phyloP scores from a whole-genome alignment of 1,140 invertebrate genomes.

The Trichogramma pretiosum region DNA sequence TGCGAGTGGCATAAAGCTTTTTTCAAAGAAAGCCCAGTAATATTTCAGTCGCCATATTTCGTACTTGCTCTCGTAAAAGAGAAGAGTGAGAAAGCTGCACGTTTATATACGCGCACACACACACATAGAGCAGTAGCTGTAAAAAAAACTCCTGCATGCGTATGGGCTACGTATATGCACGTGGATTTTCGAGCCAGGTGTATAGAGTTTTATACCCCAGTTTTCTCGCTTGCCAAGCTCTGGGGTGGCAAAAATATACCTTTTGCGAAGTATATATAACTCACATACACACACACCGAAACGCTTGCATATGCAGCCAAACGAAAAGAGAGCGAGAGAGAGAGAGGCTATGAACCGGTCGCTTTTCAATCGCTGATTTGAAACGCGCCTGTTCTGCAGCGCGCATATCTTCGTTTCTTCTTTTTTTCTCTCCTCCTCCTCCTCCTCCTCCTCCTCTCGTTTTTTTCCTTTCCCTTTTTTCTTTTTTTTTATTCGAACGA shows the following conservation, averaged over 20 bases:
- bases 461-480: not conserved
- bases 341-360: not conserved
- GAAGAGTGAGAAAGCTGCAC: too few species aligned
- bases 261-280: not conserved
- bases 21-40: constrained; percentile 18
- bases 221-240: constrained; percentile 6
- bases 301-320: not conserved
- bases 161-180: not conserved
- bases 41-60: constrained; percentile 20
- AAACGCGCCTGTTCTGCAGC: not conserved
- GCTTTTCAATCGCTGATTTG: constrained; percentile 15
- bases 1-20: constrained; percentile 1
- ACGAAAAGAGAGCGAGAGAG: not conserved
- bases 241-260: not conserved
- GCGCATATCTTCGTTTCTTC: not conserved
- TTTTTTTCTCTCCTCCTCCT: not conserved
- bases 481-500: not conserved
- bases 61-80: not conserved
- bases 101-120: not conserved
- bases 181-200: not conserved
- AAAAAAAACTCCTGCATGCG: not conserved
- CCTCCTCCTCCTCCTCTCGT: not conserved
- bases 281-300: not conserved
- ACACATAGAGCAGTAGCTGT: not conserved
- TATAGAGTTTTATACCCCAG: not conserved